Base-by-base conservation (phyloP, 2,888 invertebrate species). In the Eretmocerus hayati region DNA sequence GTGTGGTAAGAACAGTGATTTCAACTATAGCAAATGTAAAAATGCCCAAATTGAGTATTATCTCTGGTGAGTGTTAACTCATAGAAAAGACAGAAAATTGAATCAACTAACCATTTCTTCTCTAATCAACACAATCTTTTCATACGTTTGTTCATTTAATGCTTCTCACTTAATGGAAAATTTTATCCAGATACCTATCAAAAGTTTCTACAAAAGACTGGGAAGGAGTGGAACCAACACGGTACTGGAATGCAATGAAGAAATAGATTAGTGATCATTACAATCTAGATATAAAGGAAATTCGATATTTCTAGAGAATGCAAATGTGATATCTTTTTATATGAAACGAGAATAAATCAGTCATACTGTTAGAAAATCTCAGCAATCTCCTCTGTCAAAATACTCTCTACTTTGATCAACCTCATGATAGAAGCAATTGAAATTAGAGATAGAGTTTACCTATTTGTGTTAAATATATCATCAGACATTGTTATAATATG, bases 151-250 rank as follows among this genome's bases (percentile, higher is more conserved):
- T 32, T 38, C 38, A 13, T 16, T 40, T 39, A 5, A 9, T 33
- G n/a, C 15, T 33, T 13, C 15, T 33, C 15, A 16, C 15, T 33
- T 13, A n/a, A 33, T 9, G 6, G 26, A 26, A 11, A 38, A 38
- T 46, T 41, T 48, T 2, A 42, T 46, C 16, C 59, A 75, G 77
- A 58, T 74, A 67, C 58, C 74, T 81, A 26, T 62, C 71, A 44
- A 74, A 75, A 55, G 58, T 76, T 19, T 72, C 72, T 49, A 62
- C 65, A 22, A 64, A 61, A 18, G 72, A 81, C 59, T 87, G 85
- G 86, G 85, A 85, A 72, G 81, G 79, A 42, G 69, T 76, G 51
- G 84, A 85, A 69, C 67, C 83, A 48, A 63, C 71, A 33, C 64
- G 62, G 30, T 83, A 82, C 58, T 66, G 70, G 68, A 58, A 65